A percentile compares a stretch with the other conserved stretches of the same genome.
phyloP scores from a whole-genome alignment of 2,888 invertebrate species.

The Papilio gigon region DNA sequence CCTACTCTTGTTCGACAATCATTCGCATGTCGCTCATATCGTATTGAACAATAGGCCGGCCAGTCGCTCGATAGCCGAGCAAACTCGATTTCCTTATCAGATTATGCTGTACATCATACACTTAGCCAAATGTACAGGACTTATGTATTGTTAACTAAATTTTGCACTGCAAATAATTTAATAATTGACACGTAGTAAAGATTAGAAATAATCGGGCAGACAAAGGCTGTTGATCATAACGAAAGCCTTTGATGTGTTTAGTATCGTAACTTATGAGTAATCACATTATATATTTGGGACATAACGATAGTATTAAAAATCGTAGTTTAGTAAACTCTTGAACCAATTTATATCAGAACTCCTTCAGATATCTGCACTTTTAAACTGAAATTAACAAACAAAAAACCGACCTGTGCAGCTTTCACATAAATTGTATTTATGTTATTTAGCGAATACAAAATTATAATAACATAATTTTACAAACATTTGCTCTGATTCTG shows the following conservation, averaged over 20 bases:
- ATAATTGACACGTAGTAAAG: not conserved
- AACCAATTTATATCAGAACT: no score
- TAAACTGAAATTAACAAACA: not conserved
- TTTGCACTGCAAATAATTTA: constrained; percentile 1
- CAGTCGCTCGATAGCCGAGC: constrained; percentile 65
- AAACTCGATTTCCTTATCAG: constrained; percentile 75
- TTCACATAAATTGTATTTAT: no score
- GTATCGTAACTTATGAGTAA: no score
- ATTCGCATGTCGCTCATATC: constrained; percentile 17
- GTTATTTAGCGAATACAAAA: no score
- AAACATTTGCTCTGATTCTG: constrained; percentile 12
- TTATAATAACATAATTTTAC: not conserved
- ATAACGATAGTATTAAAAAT: no score
- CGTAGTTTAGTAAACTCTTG: not conserved
- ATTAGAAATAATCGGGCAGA: no score
- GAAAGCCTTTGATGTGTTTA: no score
- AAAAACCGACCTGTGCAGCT: no score
- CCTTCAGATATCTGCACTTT: no score
- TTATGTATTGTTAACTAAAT: constrained; percentile 41
- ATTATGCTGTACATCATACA: constrained; percentile 71
- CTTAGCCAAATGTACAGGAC: constrained; percentile 58
- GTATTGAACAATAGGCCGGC: constrained; percentile 54
- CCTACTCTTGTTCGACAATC: constrained; percentile 28
- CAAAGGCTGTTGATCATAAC: no score
- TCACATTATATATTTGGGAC: no score